Base-by-base conservation (phyloP, 2,797 vertebrate species). In the Gephyroberyx darwinii region DNA sequence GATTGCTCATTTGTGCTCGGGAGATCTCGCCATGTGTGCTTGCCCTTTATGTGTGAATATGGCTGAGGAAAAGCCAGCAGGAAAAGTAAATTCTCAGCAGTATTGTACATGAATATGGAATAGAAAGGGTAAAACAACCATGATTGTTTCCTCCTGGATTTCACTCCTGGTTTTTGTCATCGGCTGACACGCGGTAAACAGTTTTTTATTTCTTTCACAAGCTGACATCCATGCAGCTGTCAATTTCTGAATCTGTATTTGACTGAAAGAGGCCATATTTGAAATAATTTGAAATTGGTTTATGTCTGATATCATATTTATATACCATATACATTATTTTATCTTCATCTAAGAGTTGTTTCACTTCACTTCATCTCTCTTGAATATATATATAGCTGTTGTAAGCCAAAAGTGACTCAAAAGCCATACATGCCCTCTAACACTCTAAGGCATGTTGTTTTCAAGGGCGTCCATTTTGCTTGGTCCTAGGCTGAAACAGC, bases 381-480 rank as follows among this genome's bases (percentile, higher is more conserved):
- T 51, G 19, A n/a, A 50, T 19, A 51, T 20, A 51, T 51, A 55
- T 43, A 19, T 30, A 5, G 39, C 4, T 39, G 54, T 50, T 30
- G 50, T 41, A 65, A 69, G 30, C 43, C 45, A 61, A 62, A 80
- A 72, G 50, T 69, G 67, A 77, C 64, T 65, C 7, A 61, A 54
- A 82, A 69, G 16, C 31, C 16, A 33, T 43, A 14, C 33, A 8
- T 56, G 59, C 43, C 64, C 77, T 86, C 54, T 35, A 70, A 54
- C 56, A 58, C 39, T 80, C 56, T 41, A 20, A 77, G 39, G 55
- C 56, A 26, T 62, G 59, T 64, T 71, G 63, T 74, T 84, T 82
- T 90, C 74, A 84, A 86, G 82, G 81, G 58, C 59, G 30, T 85
- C 81, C 79, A 62, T 85, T 72, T 89, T 87, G 69, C 68, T 79